Evolutionary conservation across 2,113 vertebrate species (phyloP).

Genomic region (Solenodon paradoxus): DNA sequence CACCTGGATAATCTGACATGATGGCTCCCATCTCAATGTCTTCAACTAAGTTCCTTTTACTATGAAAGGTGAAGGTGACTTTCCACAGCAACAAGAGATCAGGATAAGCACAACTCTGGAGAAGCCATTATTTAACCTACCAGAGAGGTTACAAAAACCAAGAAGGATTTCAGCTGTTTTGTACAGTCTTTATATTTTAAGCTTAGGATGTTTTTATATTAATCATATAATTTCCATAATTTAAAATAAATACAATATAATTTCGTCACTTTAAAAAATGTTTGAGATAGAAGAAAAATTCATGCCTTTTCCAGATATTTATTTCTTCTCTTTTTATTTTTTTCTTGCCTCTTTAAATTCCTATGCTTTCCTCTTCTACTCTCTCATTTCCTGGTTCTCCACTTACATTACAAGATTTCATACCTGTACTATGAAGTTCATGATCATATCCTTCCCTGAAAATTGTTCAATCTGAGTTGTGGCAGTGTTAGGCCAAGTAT

Average conservation of each 20-base stretch:
- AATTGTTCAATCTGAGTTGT: background rate
- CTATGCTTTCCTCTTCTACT: background rate
- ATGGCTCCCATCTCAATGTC: background rate
- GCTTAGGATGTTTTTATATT: background rate
- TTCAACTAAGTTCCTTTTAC: background rate
- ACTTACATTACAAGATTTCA: background rate
- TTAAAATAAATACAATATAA: constrained; percentile 39
- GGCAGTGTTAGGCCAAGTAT: background rate
- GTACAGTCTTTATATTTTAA: background rate
- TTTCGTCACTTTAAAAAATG: background rate
- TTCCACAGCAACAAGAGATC: background rate
- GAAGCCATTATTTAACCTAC: background rate
- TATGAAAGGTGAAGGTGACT: background rate
- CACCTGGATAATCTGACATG: background rate
- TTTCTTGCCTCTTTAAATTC: background rate
- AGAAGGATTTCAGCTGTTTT: background rate
- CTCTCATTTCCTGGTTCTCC: background rate
- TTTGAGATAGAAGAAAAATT: background rate
- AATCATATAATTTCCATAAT: background rate
- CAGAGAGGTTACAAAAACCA: background rate
- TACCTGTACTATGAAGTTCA: background rate
- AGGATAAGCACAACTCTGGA: background rate
- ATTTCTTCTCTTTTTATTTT: background rate
- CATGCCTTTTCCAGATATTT: background rate
- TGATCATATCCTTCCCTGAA: background rate